Evolutionary conservation across 2,113 vertebrate species (phyloP).

Genomic region (Oreochromis niloticus): DNA sequence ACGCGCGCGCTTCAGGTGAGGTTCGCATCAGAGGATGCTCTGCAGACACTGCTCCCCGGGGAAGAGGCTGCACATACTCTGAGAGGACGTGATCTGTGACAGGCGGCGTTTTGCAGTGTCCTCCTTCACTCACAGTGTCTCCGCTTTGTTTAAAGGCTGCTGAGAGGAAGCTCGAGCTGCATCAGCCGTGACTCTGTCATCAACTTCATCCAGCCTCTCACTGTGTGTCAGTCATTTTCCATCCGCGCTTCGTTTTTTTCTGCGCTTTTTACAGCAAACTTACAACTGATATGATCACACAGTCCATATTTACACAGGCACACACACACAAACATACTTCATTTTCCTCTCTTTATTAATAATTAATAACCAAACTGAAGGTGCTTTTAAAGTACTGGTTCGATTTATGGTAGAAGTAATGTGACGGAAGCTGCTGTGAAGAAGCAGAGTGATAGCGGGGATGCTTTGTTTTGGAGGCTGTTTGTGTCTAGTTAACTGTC

Average conservation of each 20-base stretch:
- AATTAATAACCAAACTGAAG: not conserved
- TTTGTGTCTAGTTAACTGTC: not conserved
- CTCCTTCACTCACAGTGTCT: not conserved
- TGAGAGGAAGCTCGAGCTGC: not conserved
- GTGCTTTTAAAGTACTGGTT: not conserved
- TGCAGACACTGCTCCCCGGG: not conserved
- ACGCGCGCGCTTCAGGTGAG: constrained; percentile 34
- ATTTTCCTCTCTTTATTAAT: not conserved
- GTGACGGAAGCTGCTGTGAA: not conserved
- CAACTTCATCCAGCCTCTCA: not conserved
- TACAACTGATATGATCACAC: not conserved
- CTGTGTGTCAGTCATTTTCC: not conserved
- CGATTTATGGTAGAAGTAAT: not conserved
- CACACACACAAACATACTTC: not conserved
- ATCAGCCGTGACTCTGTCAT: not conserved
- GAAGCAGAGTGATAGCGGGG: not conserved
- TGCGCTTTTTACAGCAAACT: not conserved
- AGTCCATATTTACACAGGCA: not conserved
- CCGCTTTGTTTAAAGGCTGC: not conserved
- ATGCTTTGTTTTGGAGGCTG: not conserved
- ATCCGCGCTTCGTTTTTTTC: not conserved
- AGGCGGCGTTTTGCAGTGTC: not conserved
- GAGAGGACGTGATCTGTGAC: not conserved
- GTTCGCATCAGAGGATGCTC: constrained; percentile 34
- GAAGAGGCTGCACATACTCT: not conserved